Evolutionary conservation across 1,140 invertebrate species (phyloP), one percentile per base, ranked within the genome.

Genomic region (Plectus sambesii): DNA sequence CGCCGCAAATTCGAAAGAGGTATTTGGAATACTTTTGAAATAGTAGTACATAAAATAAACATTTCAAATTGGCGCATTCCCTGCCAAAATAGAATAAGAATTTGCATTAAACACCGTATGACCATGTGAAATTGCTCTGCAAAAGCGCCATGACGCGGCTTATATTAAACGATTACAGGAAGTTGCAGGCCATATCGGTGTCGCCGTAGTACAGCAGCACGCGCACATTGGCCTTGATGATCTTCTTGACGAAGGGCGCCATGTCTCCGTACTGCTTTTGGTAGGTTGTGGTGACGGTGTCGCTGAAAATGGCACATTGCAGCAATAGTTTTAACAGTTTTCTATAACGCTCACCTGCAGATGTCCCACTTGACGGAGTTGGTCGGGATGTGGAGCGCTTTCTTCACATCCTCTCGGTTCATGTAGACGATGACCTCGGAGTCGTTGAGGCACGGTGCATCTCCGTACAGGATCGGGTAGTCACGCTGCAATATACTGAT

Each of bases 111-210:
- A n/a, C n/a, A n/a, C n/a, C n/a, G n/a, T n/a, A n/a, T n/a, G n/a
- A n/a, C n/a, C n/a, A n/a, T n/a, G n/a, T n/a, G n/a, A n/a, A n/a
- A n/a, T n/a, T n/a, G n/a, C n/a, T n/a, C n/a, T n/a, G n/a, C n/a
- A n/a, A n/a, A n/a, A n/a, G n/a, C n/a, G n/a, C n/a, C n/a, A n/a
- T n/a, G n/a, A n/a, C n/a, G n/a, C n/a, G n/a, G n/a, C n/a, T n/a
- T n/a, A n/a, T n/a, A n/a, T n/a, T n/a, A n/a, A n/a, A n/a, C n/a
- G n/a, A n/a, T n/a, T n/a, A 72, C 2, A 77, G 59, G 51, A 74
- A 77, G 56, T 78, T 78, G 61, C 77, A 78, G 1, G 73, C 74
- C 75, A 77, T 75, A 55, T 78, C 76, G 23, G 74, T 69, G 61
- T 78, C 77, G 5, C 76, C 77, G 60, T 78, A 77, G 62, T 78